Evolutionary conservation across 37 sponge, comb jelly and placozoan genomes (phyloP), one percentile per base, ranked within the genome.

Genomic region (Oscarella lobularis): DNA sequence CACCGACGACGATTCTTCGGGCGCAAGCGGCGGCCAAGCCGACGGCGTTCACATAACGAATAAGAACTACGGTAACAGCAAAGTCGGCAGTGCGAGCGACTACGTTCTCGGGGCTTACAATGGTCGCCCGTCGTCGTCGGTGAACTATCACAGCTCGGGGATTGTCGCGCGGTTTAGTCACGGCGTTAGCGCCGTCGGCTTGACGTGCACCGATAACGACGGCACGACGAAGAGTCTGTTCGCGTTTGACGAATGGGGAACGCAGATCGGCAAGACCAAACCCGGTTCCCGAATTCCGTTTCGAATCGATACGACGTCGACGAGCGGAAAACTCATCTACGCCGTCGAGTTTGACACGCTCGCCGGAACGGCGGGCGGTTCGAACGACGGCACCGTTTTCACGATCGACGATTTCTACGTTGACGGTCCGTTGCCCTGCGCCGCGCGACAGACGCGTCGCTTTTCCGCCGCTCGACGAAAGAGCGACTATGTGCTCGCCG

Each of bases 41-140:
- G 60, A 48, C 20, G 60, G 60, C 60, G 60, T 48, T 48, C 60
- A 48, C 60, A 48, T 48, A 27, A 48, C 60, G 60, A 48, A 48
- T 48, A 9, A 48, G 20, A 48, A 48, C 60, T 48, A 48, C 60
- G 60, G 60, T 27, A 48, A 48, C 60, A 48, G 20, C 60, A 48
- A 48, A 48, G 60, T 48, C 60, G 60, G 60, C 14, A 48, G 60
- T 20, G 20, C 60, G 60, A 27, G 14, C 60, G 60, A 48, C 20
- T 48, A 27, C 60, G 60, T 48, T 20, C 60, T 48, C 60, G 60
- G 60, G 20, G 20, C 60, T 9, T 48, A 48, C 60, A 48, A 48
- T 20, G 20, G 60, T 20, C 60, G 60, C 9, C 60, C 60, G 60
- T 27, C 14, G 14, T 48, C 60, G 14, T 27, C 9, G 14, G 60